A percentile compares a stretch with the other conserved stretches of the same genome.
Evolutionary conservation across 2,888 invertebrate genomes (phyloP).

Genomic region (Lepidochrysops patricia): DNA sequence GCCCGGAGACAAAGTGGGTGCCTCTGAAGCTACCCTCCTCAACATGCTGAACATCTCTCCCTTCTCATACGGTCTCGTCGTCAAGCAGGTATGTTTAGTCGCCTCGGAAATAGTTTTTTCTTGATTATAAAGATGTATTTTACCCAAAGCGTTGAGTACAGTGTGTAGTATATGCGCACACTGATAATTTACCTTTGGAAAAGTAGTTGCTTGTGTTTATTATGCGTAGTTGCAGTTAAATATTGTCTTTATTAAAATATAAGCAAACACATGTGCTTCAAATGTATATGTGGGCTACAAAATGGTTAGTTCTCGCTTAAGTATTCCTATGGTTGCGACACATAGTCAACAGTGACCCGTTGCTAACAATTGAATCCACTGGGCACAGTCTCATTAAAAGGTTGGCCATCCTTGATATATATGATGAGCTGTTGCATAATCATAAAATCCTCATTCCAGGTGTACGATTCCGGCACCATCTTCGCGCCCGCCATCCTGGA

Average conservation of each 20-base stretch:
- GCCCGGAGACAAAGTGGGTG: constrained; percentile 98
- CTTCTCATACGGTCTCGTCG: constrained; percentile 97
- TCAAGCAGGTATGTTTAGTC: constrained; percentile 79
- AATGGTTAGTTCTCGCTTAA: too few species aligned
- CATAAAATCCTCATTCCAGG: constrained; percentile 56
- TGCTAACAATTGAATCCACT: too few species aligned
- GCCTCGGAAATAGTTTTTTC: background rate
- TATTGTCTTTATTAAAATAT: constrained; percentile 22
- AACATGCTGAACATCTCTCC: constrained; percentile 99
- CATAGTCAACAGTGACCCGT: too few species aligned
- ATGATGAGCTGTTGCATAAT: too few species aligned
- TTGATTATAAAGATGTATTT: background rate
- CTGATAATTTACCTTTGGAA: constrained; percentile 71
- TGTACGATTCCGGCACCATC: constrained; percentile 98
- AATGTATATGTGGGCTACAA: background rate
- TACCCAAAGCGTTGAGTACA: constrained; percentile 70
- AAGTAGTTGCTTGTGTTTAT: constrained; percentile 34
- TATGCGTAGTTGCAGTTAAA: constrained; percentile 21
- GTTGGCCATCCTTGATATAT: too few species aligned
- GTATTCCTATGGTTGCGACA: too few species aligned
- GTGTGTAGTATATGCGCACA: constrained; percentile 41
- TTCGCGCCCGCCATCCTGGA: constrained; percentile 98
- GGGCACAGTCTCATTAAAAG: too few species aligned
- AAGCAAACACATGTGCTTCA: constrained; percentile 27
- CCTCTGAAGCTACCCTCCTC: constrained; percentile 97